These are phyloP conservation scores for Champsocephalus esox DNA, from an alignment of 2,797 vertebrate species.

Conservation along the genomic window DNA sequence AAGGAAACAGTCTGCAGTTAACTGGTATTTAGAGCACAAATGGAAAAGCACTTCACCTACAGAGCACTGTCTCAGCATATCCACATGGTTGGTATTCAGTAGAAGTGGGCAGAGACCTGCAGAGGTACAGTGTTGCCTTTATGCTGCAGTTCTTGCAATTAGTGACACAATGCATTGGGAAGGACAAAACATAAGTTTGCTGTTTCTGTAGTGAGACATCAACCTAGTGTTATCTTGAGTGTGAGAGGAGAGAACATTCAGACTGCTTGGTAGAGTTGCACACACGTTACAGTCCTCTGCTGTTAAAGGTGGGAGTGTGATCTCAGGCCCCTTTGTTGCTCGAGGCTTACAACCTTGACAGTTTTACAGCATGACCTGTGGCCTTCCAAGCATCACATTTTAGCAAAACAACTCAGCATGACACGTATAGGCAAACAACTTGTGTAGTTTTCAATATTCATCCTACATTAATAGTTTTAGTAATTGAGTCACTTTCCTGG, in stretches of 20 bases:
- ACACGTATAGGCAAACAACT: neutral
- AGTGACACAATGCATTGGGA: neutral
- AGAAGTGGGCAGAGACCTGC: neutral
- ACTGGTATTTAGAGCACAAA: neutral
- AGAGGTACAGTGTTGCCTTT: slow-evolving; percentile 7
- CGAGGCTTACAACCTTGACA: slow-evolving; percentile 18
- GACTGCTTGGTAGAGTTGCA: slow-evolving; percentile 7
- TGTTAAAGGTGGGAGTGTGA: slow-evolving; percentile 30
- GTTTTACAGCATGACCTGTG: slow-evolving; percentile 36
- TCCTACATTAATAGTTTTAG: neutral
- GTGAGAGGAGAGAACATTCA: slow-evolving; percentile 18
- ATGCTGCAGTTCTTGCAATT: neutral
- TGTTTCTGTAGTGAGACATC: neutral
- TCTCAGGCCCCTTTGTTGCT: slow-evolving; percentile 23
- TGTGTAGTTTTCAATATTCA: neutral
- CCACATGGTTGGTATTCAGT: neutral
- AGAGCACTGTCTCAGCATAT: neutral
- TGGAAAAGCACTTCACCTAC: slow-evolving; percentile 12
- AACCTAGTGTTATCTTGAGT: neutral
- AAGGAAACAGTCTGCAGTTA: neutral
- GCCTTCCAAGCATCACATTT: slow-evolving; percentile 1
- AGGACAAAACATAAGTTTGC: slow-evolving; percentile 3
- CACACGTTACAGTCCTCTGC: slow-evolving; percentile 19
- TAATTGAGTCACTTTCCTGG: neutral
- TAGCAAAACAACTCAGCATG: slow-evolving; percentile 5